Evolutionary conservation across 2,113 vertebrate genomes (phyloP).

Genomic region (Odontesthes bonariensis): DNA sequence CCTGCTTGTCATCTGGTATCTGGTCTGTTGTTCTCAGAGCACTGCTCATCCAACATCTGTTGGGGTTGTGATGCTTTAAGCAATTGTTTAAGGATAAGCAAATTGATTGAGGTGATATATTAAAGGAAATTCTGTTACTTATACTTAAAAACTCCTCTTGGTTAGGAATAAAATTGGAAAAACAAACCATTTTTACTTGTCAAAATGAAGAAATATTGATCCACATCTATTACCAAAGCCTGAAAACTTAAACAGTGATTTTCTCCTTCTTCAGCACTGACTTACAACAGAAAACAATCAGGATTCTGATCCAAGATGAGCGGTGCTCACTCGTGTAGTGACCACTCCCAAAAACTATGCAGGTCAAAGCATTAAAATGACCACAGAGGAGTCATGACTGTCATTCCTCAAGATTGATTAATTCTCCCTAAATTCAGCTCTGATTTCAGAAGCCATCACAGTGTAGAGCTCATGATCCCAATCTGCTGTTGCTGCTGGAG

Average conservation of each 20-base stretch:
- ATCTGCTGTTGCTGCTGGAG: too few species aligned
- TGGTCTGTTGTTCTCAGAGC: constrained; percentile 32
- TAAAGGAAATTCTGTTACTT: constrained; percentile 9
- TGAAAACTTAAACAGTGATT: background rate
- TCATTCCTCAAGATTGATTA: too few species aligned
- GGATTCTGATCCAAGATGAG: too few species aligned
- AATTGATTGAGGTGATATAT: background rate
- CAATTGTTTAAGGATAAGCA: background rate
- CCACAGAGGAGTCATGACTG: too few species aligned
- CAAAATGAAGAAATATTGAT: background rate
- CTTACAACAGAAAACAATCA: too few species aligned
- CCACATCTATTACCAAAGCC: background rate
- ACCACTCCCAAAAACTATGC: too few species aligned
- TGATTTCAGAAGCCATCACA: too few species aligned
- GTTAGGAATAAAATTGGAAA: background rate
- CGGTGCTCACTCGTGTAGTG: too few species aligned
- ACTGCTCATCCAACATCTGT: constrained; percentile 5
- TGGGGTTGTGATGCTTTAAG: constrained; percentile 27
- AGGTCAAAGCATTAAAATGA: too few species aligned
- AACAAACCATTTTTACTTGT: background rate
- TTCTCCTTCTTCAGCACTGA: too few species aligned
- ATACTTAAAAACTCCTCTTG: background rate
- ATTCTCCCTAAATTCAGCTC: too few species aligned
- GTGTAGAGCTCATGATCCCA: too few species aligned
- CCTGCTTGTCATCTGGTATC: constrained; percentile 47